These are phyloP conservation scores for Drosophila sproati DNA, from an alignment of 1,140 invertebrate genomes.

Conservation along the genomic window DNA sequence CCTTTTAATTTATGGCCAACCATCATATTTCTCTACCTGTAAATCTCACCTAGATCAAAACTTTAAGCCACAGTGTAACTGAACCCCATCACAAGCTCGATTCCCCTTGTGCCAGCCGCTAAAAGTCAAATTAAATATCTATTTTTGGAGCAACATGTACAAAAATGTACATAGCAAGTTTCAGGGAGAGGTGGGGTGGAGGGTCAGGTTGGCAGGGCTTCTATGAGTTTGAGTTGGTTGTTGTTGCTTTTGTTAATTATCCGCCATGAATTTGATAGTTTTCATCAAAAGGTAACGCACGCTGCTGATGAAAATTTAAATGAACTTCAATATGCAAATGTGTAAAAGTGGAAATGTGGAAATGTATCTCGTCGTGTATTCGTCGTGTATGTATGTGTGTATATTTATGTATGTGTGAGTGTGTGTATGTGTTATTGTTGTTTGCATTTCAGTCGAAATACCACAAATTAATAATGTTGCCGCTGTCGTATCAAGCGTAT, in stretches of 20 bases:
- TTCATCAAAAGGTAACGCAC: conserved; percentile 50
- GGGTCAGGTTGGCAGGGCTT: not conserved
- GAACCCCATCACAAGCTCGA: conserved; percentile 9
- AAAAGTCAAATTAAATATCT: conserved; percentile 59
- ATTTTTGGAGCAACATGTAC: conserved; percentile 48
- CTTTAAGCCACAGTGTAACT: conserved; percentile 46
- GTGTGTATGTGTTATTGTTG: conserved; percentile 26
- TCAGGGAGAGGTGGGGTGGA: not conserved
- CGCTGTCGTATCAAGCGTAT: conserved; percentile 21
- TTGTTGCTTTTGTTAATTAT: conserved; percentile 52
- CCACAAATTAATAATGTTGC: conserved; percentile 52
- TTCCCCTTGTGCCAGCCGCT: conserved; percentile 25
- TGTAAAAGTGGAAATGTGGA: conserved; percentile 40
- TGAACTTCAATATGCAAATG: conserved; percentile 56
- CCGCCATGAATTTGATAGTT: conserved; percentile 56
- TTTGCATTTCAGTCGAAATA: conserved; percentile 47
- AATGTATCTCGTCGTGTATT: not conserved
- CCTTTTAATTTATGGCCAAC: conserved; percentile 42
- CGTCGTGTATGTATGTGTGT: not conserved
- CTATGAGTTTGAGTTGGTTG: not conserved
- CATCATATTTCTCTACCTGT: conserved; percentile 43
- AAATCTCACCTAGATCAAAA: conserved; percentile 25
- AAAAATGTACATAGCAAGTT: conserved; percentile 30
- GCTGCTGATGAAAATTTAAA: conserved; percentile 43
- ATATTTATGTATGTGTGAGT: not conserved